phyloP scores from a whole-genome alignment of 1,140 invertebrate species.

The Zaprionus lachaisei region DNA sequence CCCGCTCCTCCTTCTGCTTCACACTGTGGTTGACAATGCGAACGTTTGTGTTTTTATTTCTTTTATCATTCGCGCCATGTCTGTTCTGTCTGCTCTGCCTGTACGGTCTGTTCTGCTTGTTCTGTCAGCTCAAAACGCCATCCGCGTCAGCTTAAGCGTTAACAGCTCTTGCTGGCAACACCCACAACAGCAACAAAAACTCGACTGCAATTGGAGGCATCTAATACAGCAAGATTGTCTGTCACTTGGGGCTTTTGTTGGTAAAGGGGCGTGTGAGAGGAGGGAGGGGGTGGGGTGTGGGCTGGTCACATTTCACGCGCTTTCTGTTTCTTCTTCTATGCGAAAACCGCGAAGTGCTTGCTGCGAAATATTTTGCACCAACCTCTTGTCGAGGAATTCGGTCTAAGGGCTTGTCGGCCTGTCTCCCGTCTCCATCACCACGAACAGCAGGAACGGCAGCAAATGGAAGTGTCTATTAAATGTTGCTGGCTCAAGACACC shows the following conservation, averaged over 20 bases:
- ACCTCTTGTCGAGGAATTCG: conserved; percentile 9
- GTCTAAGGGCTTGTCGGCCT: not conserved
- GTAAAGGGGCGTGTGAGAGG: not conserved
- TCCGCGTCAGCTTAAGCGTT: conserved; percentile 33
- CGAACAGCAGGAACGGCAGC: not conserved
- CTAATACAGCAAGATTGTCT: conserved; percentile 45
- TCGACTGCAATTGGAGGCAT: conserved; percentile 26
- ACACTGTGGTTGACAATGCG: conserved; percentile 4
- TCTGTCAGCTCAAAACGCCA: conserved; percentile 32
- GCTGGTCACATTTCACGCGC: conserved; percentile 50
- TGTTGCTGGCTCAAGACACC: conserved; percentile 10
- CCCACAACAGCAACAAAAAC: conserved; percentile 27
- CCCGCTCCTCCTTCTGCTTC: too few species aligned
- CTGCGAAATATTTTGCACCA: conserved; percentile 24
- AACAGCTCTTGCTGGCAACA: conserved; percentile 32
- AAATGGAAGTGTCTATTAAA: conserved; percentile 2
- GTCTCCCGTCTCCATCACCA: not conserved
- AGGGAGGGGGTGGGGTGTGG: not conserved
- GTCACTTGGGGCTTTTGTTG: conserved; percentile 46
- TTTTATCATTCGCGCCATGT: conserved; percentile 49
- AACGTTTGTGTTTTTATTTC: conserved; percentile 26
- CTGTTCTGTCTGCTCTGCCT: conserved; percentile 13
- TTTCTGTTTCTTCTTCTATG: conserved; percentile 7
- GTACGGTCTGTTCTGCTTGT: not conserved
- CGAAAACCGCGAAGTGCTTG: conserved; percentile 38